phyloP scores from a whole-genome alignment of 2,113 vertebrate species.

The Daubentonia madagascariensis region DNA sequence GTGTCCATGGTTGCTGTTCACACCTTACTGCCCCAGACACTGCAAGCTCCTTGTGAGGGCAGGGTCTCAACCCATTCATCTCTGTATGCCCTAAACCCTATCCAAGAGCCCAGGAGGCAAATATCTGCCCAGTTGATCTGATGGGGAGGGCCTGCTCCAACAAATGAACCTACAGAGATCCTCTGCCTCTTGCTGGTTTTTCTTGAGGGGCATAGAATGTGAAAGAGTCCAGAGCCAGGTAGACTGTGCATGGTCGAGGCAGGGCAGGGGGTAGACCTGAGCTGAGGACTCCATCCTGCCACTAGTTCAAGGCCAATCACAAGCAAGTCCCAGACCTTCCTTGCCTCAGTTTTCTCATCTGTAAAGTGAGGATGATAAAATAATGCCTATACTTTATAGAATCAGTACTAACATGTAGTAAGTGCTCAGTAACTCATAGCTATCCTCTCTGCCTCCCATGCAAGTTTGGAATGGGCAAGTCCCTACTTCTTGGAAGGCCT shows the following conservation, averaged over 20 bases:
- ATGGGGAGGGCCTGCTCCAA: background rate
- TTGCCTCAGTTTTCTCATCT: background rate
- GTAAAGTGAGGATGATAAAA: background rate
- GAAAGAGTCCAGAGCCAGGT: background rate
- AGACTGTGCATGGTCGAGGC: background rate
- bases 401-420: background rate
- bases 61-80: background rate
- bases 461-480: background rate
- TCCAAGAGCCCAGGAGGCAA: background rate
- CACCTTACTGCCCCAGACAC: background rate
- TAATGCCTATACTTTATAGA: background rate
- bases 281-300: background rate
- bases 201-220: background rate
- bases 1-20: background rate
- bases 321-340: background rate
- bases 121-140: background rate
- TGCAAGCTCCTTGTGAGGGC: background rate
- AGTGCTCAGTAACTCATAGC: background rate
- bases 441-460: background rate
- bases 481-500: background rate
- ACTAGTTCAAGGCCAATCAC: background rate
- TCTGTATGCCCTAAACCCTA: background rate
- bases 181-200: background rate
- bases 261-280: background rate
- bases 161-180: background rate